Evolutionary conservation across 1,140 invertebrate genomes (phyloP).

Genomic region (Nylanderia fulva): DNA sequence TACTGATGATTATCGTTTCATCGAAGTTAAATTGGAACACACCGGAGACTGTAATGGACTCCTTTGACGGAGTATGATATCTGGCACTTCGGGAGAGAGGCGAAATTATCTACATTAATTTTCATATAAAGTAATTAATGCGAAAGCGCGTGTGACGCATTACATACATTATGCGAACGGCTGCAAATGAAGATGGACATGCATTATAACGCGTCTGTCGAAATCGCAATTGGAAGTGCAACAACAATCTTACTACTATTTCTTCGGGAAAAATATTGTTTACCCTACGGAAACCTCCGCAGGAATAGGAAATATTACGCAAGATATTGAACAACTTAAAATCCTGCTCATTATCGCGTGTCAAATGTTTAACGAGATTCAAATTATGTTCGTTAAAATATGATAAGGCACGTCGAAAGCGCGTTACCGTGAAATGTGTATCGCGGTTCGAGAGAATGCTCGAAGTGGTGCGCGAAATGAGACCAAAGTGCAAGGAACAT

Average conservation of each 20-base stretch:
- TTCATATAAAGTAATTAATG: background rate
- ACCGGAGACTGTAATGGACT: background rate
- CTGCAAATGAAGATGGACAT: background rate
- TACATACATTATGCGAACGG: background rate
- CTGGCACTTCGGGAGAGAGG: background rate
- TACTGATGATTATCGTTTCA: constrained; percentile 34
- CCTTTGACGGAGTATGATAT: background rate
- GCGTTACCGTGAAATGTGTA: background rate
- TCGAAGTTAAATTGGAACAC: constrained; percentile 39
- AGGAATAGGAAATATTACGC: background rate
- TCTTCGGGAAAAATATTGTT: too few relatives aligned
- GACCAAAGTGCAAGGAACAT: background rate
- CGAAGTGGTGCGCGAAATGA: background rate
- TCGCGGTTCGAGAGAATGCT: background rate
- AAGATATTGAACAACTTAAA: background rate
- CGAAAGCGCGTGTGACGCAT: too few relatives aligned
- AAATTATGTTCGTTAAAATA: background rate
- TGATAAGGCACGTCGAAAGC: background rate
- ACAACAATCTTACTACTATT: too few relatives aligned
- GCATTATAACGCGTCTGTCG: background rate
- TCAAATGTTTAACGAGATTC: background rate
- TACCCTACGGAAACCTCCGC: background rate
- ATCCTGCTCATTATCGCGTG: background rate
- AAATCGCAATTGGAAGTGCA: background rate
- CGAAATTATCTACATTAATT: constrained; percentile 3